These are phyloP conservation scores for Monomorium pharaonis DNA, from an alignment of 1,140 invertebrate genomes.

Conservation along the genomic window DNA sequence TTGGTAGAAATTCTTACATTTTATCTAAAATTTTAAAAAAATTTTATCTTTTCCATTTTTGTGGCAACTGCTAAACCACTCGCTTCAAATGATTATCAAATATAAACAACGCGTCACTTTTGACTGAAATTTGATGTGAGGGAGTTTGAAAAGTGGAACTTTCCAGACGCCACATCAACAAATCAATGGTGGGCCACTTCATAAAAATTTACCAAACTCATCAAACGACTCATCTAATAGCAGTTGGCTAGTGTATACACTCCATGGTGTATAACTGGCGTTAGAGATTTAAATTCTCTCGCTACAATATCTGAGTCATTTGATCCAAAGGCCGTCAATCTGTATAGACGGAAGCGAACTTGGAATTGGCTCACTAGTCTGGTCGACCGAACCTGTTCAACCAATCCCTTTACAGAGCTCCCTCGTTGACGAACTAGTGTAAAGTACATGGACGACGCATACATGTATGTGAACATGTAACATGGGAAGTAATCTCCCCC, in stretches of 20 bases:
- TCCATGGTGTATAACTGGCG: conserved; percentile 53
- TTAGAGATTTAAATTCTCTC: conserved; percentile 75
- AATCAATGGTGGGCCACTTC: too few species aligned
- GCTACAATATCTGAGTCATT: conserved; percentile 74
- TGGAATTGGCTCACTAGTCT: conserved; percentile 70
- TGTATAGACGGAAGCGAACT: conserved; percentile 68
- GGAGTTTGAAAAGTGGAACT: too few species aligned
- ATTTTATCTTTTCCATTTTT: too few species aligned
- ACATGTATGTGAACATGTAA: not conserved
- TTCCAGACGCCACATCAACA: too few species aligned
- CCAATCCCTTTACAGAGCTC: conserved; percentile 25
- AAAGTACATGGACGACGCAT: conserved; percentile 43
- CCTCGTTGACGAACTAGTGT: conserved; percentile 42
- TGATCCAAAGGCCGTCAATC: conserved; percentile 69
- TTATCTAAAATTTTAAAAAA: too few species aligned
- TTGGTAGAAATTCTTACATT: too few species aligned
- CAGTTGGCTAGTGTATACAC: not conserved
- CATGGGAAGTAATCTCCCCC: not conserved
- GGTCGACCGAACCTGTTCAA: conserved; percentile 11
- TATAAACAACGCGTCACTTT: too few species aligned
- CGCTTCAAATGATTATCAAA: too few species aligned
- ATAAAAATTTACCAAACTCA: too few species aligned
- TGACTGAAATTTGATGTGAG: too few species aligned
- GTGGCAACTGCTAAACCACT: too few species aligned
- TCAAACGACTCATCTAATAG: too few species aligned